phyloP scores from a whole-genome alignment of 2,113 vertebrate species.

The Oenanthe oenanthe region DNA sequence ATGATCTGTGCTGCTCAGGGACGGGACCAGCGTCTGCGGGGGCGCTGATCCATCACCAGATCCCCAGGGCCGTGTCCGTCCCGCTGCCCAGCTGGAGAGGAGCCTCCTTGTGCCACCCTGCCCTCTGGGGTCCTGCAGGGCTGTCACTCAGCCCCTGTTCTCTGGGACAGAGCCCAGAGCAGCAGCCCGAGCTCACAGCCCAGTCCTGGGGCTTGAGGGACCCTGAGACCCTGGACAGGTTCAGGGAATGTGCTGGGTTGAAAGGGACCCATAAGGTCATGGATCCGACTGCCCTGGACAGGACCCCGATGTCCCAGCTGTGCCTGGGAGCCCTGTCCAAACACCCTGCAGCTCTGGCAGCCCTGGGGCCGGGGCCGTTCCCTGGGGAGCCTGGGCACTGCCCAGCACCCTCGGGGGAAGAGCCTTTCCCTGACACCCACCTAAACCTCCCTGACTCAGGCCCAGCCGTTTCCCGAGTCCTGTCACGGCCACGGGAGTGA shows the following conservation, averaged over 20 bases:
- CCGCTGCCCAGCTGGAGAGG: fast-evolving
- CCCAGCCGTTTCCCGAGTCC: neutral
- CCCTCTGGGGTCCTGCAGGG: neutral
- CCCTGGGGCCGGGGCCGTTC: fast-evolving
- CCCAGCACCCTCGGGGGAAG: neutral
- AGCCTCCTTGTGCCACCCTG: fast-evolving
- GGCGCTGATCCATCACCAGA: fast-evolving
- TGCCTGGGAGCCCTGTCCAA: fast-evolving
- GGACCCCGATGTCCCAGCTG: neutral
- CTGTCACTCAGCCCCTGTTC: fast-evolving
- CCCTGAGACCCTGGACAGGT: neutral
- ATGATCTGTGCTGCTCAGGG: neutral
- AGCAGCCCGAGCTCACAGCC: fast-evolving
- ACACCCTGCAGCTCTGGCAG: neutral
- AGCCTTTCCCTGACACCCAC: neutral
- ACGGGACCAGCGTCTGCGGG: fast-evolving
- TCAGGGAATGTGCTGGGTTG: fast-evolving
- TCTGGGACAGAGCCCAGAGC: fast-evolving
- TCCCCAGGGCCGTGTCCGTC: fast-evolving
- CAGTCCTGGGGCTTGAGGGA: fast-evolving
- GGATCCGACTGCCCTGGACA: neutral
- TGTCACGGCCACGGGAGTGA: fast-evolving
- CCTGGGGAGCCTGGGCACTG: neutral
- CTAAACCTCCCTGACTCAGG: neutral
- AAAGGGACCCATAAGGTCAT: neutral